Percentiles rank a stretch among this genome's conserved stretches.
Conservation (phyloP, 2,113 vertebrate genomes). For the Stomatorhinus ivindoensis region DNA sequence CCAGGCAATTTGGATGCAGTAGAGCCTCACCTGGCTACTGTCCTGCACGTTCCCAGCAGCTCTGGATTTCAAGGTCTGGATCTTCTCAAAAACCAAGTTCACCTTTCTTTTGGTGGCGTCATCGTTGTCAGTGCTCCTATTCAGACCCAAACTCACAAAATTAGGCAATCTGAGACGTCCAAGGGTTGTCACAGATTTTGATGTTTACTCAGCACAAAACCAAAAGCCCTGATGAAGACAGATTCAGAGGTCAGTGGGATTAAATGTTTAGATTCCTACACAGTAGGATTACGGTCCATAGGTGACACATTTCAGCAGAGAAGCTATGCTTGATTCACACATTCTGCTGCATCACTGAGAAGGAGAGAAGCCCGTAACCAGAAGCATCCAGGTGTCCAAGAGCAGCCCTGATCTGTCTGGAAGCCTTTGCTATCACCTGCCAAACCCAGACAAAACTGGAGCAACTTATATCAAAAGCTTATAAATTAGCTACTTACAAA, state of each 20-base stretch:
- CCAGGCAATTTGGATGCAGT: not conserved
- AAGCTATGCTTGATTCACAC: constrained; percentile 17
- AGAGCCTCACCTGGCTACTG: constrained; percentile 41
- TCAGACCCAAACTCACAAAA: not conserved
- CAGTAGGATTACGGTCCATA: not conserved
- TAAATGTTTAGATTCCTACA: not conserved
- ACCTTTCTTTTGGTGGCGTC: constrained; percentile 81
- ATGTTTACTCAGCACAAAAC: not conserved
- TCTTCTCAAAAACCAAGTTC: constrained; percentile 82
- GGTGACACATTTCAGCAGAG: constrained; percentile 41
- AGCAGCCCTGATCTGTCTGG: not conserved
- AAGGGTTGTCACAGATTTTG: not conserved
- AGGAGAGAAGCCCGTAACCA: not conserved
- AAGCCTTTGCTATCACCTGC: not conserved
- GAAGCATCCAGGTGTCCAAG: not conserved
- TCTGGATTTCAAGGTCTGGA: constrained; percentile 83
- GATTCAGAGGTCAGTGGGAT: not conserved
- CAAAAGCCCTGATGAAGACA: not conserved
- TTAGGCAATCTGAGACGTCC: not conserved
- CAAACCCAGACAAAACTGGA: not conserved
- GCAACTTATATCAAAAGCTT: not conserved
- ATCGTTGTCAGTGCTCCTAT: constrained; percentile 79
- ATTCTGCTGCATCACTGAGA: constrained; percentile 37
- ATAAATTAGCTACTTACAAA: not conserved
- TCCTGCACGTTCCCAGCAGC: constrained; percentile 68